These are phyloP conservation scores for Bufo bufo DNA, from an alignment of 2,113 vertebrate species.

Conservation along the genomic window DNA sequence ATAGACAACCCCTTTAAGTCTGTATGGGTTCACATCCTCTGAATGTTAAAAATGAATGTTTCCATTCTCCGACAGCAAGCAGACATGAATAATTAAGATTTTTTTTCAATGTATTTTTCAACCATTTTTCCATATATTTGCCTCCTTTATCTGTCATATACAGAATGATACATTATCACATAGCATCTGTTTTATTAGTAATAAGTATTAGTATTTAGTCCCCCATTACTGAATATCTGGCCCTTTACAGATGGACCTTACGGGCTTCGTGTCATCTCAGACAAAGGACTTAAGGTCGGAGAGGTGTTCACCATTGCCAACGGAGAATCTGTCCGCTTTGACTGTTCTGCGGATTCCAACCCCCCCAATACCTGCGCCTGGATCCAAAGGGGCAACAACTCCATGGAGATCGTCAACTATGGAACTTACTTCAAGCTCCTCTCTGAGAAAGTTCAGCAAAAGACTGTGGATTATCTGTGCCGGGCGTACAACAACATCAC, in stretches of 20 bases:
- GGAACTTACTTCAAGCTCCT: slow-evolving; percentile 84
- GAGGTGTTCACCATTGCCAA: slow-evolving; percentile 88
- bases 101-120: too few species aligned
- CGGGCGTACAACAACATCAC: slow-evolving; percentile 91
- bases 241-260: slow-evolving; percentile 88
- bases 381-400: slow-evolving; percentile 83
- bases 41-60: too few species aligned
- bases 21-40: too few species aligned
- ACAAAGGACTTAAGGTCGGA: slow-evolving; percentile 82
- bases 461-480: slow-evolving; percentile 83
- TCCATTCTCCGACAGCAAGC: too few species aligned
- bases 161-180: too few species aligned
- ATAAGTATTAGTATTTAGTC: too few species aligned
- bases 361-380: slow-evolving; percentile 92
- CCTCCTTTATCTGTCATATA: too few species aligned
- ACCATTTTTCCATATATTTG: too few species aligned
- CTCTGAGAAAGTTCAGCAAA: slow-evolving; percentile 77
- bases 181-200: too few species aligned
- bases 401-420: slow-evolving; percentile 78
- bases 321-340: slow-evolving; percentile 84
- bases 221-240: background rate
- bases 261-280: slow-evolving; percentile 87
- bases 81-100: too few species aligned
- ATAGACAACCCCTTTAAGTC: too few species aligned
- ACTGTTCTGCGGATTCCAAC: slow-evolving; percentile 93